phyloP scores from a whole-genome alignment of 2,797 vertebrate genomes.

The Melanotaenia maccullochi region DNA sequence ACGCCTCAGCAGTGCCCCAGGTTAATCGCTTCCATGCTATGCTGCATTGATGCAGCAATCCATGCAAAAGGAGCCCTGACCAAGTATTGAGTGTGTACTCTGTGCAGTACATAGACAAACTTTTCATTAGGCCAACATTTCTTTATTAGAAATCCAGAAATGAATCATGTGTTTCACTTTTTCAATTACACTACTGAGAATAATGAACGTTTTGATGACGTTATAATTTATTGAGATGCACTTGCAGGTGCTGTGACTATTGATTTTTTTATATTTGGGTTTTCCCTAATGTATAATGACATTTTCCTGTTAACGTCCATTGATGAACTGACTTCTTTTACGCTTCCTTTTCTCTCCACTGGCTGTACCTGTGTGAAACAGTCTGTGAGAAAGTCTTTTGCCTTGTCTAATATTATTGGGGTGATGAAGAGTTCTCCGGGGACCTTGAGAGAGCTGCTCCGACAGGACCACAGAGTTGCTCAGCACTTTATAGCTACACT shows the following conservation, averaged over 20 bases:
- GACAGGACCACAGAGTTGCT: constrained; percentile 83
- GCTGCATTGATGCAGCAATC: too few relatives aligned
- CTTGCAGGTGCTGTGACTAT: neutral
- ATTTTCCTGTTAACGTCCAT: neutral
- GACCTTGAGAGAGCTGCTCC: constrained; percentile 81
- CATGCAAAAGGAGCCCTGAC: neutral
- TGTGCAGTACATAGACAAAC: neutral
- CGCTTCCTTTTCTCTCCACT: neutral
- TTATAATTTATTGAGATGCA: neutral
- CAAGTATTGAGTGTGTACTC: neutral
- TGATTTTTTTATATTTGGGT: neutral
- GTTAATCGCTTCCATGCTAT: neutral
- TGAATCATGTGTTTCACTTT: neutral
- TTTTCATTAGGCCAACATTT: neutral
- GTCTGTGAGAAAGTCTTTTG: constrained; percentile 80
- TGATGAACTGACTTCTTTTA: constrained; percentile 5
- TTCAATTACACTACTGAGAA: neutral
- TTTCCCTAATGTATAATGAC: neutral
- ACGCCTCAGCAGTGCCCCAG: neutral
- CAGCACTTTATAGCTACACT: constrained; percentile 82
- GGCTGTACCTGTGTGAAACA: constrained; percentile 40
- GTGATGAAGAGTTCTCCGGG: constrained; percentile 80
- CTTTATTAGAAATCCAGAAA: neutral
- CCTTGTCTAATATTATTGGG: constrained; percentile 67
- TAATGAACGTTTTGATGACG: neutral